Evolutionary conservation across 2,797 vertebrate species (phyloP), one percentile per base, ranked within the genome.

Genomic region (Smutsia gigantea): DNA sequence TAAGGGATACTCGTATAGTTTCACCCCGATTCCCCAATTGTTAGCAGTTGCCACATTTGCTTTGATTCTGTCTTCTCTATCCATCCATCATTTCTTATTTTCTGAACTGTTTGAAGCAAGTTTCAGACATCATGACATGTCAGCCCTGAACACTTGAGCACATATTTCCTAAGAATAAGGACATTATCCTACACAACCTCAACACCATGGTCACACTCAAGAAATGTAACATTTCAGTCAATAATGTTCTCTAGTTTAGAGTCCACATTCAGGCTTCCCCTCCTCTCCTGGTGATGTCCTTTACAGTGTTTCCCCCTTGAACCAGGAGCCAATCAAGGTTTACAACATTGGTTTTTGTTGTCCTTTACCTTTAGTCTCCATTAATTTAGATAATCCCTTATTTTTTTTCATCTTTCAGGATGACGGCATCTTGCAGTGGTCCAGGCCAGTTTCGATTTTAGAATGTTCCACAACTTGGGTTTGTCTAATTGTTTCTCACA

Each of bases 21-120:
- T 90, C 27, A 17, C 37, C 29, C 11, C 15, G n/a, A 79, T 49
- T 85, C 55, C 79, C 49, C 51, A 39, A 0, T 34, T 89, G 42
- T 92, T 85, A 79, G 39, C 53, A 25, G 85, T 39, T 75, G 55
- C 23, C 34, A 55, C 42, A 63, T 71, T 72, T 89, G 53, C 57
- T 90, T 87, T 90, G 79, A 79, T 86, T 90, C 27, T 83, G 61
- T 87, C 49, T 63, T 74, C 19, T 87, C 46, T 79, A 14, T 57
- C 55, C 29, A 31, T 71, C 51, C n/a, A 51, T 64, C 29, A 66
- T 87, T 93, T 71, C 23, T 78, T 86, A 72, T 84, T 72, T 90
- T 81, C 46, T 42, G 68, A 81, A 64, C n/a, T n/a, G n/a, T n/a
- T 93, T 71, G 63, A 74, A 90, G 42, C 34, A 51, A 69, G 34